Conservation (phyloP, 1,140 invertebrate species). For the Apocrypta bakeri region DNA sequence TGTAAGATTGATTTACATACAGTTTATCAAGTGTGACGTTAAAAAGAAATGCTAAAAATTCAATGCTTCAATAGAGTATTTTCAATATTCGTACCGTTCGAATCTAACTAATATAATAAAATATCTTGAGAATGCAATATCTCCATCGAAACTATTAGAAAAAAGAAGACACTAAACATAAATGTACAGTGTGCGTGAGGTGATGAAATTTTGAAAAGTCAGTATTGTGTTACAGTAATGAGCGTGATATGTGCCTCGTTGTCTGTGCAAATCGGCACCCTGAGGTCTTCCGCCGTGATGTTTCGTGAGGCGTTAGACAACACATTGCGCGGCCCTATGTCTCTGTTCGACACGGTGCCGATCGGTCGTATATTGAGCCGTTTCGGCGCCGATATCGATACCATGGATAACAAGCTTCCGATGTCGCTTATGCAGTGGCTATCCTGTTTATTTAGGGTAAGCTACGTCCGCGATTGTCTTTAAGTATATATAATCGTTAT, state of each 20-base stretch:
- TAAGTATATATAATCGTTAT: background rate
- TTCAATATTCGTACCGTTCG: background rate
- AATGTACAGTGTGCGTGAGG: constrained; percentile 48
- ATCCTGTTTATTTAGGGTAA: constrained; percentile 74
- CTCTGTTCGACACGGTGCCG: constrained; percentile 92
- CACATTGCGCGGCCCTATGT: constrained; percentile 82
- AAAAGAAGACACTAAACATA: background rate
- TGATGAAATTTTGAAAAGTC: constrained; percentile 57
- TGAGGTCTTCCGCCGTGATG: constrained; percentile 82
- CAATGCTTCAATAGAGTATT: background rate
- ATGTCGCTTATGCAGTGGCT: constrained; percentile 82
- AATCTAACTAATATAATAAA: background rate
- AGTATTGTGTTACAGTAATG: constrained; percentile 77
- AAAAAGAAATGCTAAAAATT: background rate
- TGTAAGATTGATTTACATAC: too few species aligned
- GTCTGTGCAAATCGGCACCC: constrained; percentile 80
- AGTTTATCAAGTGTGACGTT: too few species aligned
- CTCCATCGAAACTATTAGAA: background rate
- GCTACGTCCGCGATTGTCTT: constrained; percentile 44
- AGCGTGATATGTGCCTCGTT: constrained; percentile 81
- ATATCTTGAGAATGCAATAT: background rate
- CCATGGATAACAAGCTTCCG: constrained; percentile 84
- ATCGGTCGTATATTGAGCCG: constrained; percentile 89
- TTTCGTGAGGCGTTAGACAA: constrained; percentile 80
- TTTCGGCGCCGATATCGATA: constrained; percentile 90